Evolutionary conservation across 2,797 vertebrate species (phyloP), one percentile per base, ranked within the genome.

Genomic region (Heteromormyrus szaboi): DNA sequence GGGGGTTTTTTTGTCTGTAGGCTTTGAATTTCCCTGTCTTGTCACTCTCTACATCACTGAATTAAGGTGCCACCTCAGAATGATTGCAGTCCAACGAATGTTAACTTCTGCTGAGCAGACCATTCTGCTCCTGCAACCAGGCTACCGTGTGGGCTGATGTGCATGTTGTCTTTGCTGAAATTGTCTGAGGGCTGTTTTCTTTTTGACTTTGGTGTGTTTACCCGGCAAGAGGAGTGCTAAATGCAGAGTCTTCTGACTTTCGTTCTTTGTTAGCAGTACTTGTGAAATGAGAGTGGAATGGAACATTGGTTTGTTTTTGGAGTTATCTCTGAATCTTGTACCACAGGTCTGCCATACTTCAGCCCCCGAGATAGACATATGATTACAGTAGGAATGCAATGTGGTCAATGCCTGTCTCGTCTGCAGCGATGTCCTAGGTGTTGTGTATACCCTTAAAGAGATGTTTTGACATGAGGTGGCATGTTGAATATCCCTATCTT

Each of bases 251-350:
- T 85, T n/a, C 14, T 14, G 83, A 85, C 83, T 85, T 85, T 53
- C 83, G 83, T 53, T 22, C 4, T 85, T 53, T 53, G 48, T 51
- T 25, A 29, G 22, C 3, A 2, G 1, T n/a, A 85, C 83, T 50
- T 85, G 22, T 29, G 48, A 85, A 85, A 50, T 85, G 83, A 85
- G 79, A 84, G 72, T 44, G 17, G 46, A 85, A 51, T 53, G 83
- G 50, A 85, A 14, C 12, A 11, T 53, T 14, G 50, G 2, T 50
- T 85, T 0, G 51, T 25, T 85, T 53, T 85, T 85, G 11, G 48
- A 48, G 22, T 79, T 79, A 46, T 68, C 65, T 85, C 51, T 85
- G 22, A 29, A 50, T 85, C 37, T 79, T 53, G 44, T 11, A n/a
- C n/a, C 46, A 2, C 4, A 0, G 22, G 22, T 50, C 46, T 85